Evolutionary conservation across 2,113 vertebrate species (phyloP).

Genomic region (Clinocottus analis): DNA sequence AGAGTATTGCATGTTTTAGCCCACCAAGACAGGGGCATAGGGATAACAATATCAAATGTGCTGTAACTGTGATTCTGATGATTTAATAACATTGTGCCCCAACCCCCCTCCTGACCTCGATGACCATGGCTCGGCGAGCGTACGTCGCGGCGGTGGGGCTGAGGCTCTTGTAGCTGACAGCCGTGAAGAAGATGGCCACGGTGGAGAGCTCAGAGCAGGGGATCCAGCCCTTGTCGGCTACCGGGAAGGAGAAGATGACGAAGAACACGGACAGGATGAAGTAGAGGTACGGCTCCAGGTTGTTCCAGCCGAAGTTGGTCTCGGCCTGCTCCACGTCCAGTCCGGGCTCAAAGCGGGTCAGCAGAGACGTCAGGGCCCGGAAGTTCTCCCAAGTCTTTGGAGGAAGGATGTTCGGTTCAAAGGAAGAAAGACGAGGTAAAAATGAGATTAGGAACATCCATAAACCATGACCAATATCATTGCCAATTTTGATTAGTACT

Average conservation of each 20-base stretch:
- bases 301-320: slow-evolving; percentile 96
- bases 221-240: slow-evolving; percentile 93
- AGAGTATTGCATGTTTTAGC: not conserved
- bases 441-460: not conserved
- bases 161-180: slow-evolving; percentile 92
- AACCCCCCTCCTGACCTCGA: slow-evolving; percentile 87
- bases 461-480: not conserved
- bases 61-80: not conserved
- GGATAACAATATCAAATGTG: not conserved
- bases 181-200: slow-evolving; percentile 91
- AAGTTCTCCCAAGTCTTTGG: slow-evolving; percentile 91
- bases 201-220: slow-evolving; percentile 95
- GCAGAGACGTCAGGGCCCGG: slow-evolving; percentile 88
- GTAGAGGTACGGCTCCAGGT: slow-evolving; percentile 93
- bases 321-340: slow-evolving; percentile 96
- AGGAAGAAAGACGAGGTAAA: not conserved
- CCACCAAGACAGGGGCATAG: not conserved
- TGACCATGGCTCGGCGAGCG: slow-evolving; percentile 87
- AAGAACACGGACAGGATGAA: slow-evolving; percentile 95
- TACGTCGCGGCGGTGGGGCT: slow-evolving; percentile 88
- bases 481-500: not conserved
- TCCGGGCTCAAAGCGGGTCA: slow-evolving; percentile 91
- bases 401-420: not conserved
- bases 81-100: not conserved
- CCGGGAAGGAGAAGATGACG: slow-evolving; percentile 94